phyloP scores from a whole-genome alignment of 2,797 vertebrate genomes.

The Catostomus latipinnis region DNA sequence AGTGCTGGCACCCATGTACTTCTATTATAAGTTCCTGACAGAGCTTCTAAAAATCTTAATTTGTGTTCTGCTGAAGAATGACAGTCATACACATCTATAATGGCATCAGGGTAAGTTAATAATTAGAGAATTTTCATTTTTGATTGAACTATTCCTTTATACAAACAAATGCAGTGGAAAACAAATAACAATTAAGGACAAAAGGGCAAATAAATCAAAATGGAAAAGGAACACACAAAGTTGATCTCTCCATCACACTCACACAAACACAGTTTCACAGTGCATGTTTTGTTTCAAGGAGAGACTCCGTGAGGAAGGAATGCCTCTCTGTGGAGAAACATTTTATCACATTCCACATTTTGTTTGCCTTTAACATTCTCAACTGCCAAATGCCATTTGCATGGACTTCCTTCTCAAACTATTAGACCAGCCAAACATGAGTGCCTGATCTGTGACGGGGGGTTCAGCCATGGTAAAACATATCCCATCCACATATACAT shows the following conservation, averaged over 20 bases:
- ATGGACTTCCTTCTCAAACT: slow-evolving; percentile 28
- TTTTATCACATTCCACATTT: slow-evolving; percentile 58
- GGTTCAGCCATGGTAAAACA: background rate
- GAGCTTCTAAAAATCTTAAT: too few relatives aligned
- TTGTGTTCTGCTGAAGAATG: too few relatives aligned
- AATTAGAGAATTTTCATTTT: too few relatives aligned
- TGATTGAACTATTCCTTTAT: too few relatives aligned
- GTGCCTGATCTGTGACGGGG: slow-evolving; percentile 2
- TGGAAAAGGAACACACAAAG: slow-evolving; percentile 5
- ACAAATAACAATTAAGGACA: slow-evolving; percentile 12
- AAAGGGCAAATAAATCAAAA: background rate
- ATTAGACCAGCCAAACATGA: background rate
- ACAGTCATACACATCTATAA: too few relatives aligned
- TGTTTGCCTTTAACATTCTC: slow-evolving; percentile 52
- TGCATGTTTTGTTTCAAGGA: slow-evolving; percentile 55
- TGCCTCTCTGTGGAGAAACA: slow-evolving; percentile 39
- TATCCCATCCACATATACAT: slow-evolving; percentile 13
- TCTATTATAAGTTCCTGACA: too few relatives aligned
- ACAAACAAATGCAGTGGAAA: background rate
- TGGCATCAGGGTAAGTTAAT: too few relatives aligned
- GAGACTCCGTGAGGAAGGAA: slow-evolving; percentile 40
- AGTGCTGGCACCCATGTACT: too few relatives aligned
- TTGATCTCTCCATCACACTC: slow-evolving; percentile 4
- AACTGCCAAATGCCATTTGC: slow-evolving; percentile 30
- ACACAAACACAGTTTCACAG: slow-evolving; percentile 47